Base-by-base conservation (phyloP, 1,140 invertebrate species). In the Drosophila elegans region DNA sequence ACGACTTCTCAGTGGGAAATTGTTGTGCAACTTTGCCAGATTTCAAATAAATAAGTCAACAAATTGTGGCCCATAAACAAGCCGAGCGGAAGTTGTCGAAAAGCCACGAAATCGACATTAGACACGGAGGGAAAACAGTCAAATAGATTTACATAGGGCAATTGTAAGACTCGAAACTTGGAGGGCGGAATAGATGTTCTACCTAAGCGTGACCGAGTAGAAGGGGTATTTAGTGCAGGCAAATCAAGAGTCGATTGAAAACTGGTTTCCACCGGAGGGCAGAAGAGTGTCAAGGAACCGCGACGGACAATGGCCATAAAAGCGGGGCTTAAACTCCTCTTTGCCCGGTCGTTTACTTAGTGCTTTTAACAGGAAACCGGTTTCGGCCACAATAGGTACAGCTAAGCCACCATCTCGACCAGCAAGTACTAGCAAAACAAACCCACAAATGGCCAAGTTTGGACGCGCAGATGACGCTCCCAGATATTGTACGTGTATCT, bases 161-260 rank as follows among this genome's bases (percentile, higher is more conserved):
- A 60, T 60, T 59, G 60, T 60, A 60, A 53, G 49, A 39, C 27
- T 27, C 32, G 21, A 11, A 45, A 62, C 32, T 27, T 7, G 21
- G 55, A 32, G 67, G 62, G 68, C 66, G 61, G 38, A 29, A 27
- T 29, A 16, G 67, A 72, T 79, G 80, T 86, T 86, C 83, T 88
- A 76, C 60, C 80, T 73, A 69, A 88, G 71, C 83, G 80, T 86
- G 83, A 86, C 84, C 83, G 59, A 71, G 44, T 67, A 73, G 64
- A 63, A 29, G 49, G 32, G 32, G 60, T 13, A 48, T 67, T 64
- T 51, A 64, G 45, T 42, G 59, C 45, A 61, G 57, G 51, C 59
- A 62, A 48, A 69, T 16, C 54, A 53, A 9, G 53, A 57, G 52
- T 53, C 66, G 54, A 48, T 74, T 44, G 32, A 38, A 79, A 84